Percentiles rank a stretch among this genome's conserved stretches.
Conservation (phyloP, 2,888 invertebrate species). For the Drosophila incognita region DNA sequence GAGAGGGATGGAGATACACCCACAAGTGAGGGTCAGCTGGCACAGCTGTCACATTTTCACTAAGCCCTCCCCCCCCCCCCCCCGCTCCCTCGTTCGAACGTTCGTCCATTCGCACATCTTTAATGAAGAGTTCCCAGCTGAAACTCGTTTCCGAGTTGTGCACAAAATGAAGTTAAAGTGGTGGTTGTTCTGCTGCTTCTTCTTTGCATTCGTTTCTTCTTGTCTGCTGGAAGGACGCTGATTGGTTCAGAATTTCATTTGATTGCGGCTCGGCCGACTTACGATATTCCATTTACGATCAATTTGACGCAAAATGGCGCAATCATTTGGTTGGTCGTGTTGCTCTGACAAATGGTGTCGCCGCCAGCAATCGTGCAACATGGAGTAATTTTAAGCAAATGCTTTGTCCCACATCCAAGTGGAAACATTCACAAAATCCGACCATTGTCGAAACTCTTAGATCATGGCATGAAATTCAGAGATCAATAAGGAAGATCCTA, state of each 20-base stretch:
- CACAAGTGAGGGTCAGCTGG: constrained; percentile 68
- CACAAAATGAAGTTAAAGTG: constrained; percentile 74
- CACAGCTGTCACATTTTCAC: constrained; percentile 77
- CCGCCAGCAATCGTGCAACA: constrained; percentile 7
- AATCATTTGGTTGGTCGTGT: constrained; percentile 33
- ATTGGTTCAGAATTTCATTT: constrained; percentile 37
- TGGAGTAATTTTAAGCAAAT: constrained; percentile 17
- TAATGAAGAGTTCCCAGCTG: constrained; percentile 61
- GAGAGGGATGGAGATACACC: constrained; percentile 6
- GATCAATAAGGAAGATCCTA: background rate
- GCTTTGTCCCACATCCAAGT: background rate
- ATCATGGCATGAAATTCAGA: background rate
- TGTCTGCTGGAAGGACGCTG: constrained; percentile 18
- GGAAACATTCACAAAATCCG: background rate
- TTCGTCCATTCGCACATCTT: constrained; percentile 32
- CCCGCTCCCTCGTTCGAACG: background rate
- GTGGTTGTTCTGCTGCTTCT: constrained; percentile 21
- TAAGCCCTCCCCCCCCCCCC: constrained; percentile 51
- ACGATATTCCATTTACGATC: constrained; percentile 49
- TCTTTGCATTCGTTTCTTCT: background rate
- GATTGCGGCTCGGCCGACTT: constrained; percentile 17
- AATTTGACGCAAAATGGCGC: constrained; percentile 65
- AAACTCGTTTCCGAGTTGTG: constrained; percentile 60
- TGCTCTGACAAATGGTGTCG: constrained; percentile 28
- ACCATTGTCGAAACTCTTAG: background rate